Evolutionary conservation across 2,113 vertebrate species (phyloP), one percentile per base, ranked within the genome.

Genomic region (Crotalus helleri): DNA sequence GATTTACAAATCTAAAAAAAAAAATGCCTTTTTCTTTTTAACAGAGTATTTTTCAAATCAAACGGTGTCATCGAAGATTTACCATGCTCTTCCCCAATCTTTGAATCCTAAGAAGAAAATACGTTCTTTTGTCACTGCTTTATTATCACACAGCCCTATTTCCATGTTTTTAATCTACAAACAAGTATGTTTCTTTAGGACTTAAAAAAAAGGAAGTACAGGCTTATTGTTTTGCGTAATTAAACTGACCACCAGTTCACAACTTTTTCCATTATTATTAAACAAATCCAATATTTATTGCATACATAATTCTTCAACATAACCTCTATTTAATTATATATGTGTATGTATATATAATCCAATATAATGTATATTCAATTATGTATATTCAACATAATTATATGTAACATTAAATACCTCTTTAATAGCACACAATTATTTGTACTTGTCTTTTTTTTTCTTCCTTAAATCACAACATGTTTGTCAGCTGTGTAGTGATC

Each of bases 101-200:
- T 95, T 95, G 94, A 93, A 94, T 95, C 91, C 87, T 46, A 94
- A 93, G 88, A 93, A 93, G 61, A 94, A 93, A 90, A 95, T 96
- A 88, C 91, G 96, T 95, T 94, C 64, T 88, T 96, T 96, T 95
- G 94, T 92, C 92, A 96, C 87, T 58, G 87, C 57, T 69, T 44
- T 39, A 90, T 90, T 93, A 95, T 93, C 92, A 90, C 61, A 94
- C 94, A 85, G 17, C 93, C 91, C 92, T 91, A 51, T 93, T 69
- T 90, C 94, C 93, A 92, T 93, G 94, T 96, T 94, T 96, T 96
- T 96, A 97, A 96, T 95, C 93, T 95, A 95, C 64, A 64, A 97
- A 94, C 93, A 97, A 96, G 95, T 95, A 97, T 88, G 57, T 59
- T 90, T 85, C 92, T 93, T 93, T 33, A 92, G 85, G 93, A 96